Evolutionary conservation across 2,888 invertebrate species (phyloP), one percentile per base, ranked within the genome.

Genomic region (Orthosia gothica): DNA sequence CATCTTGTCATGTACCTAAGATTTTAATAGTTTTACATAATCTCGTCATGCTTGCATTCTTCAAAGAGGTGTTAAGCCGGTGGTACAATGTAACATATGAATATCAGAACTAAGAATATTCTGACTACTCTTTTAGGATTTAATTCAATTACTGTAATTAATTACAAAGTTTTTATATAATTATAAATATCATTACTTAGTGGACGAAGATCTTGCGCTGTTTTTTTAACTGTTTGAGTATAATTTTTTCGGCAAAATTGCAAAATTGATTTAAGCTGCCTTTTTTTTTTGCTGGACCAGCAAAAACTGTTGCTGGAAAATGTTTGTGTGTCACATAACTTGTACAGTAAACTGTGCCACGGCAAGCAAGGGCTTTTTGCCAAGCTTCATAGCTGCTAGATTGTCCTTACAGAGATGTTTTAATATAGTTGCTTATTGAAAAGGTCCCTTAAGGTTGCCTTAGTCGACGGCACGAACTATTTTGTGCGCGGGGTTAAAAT

Each of bases 21-120:
- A 58, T 49, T 59, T 59, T 50, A 63, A 57, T 61, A 49, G 49
- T 45, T 80, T 80, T 80, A 75, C 70, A 67, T 75, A 75, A 80
- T 55, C 23, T 20, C 40, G 50, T 76, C 47, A 70, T 16, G 79
- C 23, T 80, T 63, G 12, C 55, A 20, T 49, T 54, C 16, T 0
- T 11, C 40, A 26, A 64, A 77, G 3, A 78, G 50, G 23, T 72
- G 62, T 63, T 20, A 54, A 63, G 40, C 13, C 20, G 13, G 15
- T 61, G 16, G 15, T 18, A 58, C 47, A 49, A 54, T 72, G 72
- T 66, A 62, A 72, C 15, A 13, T 58, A 52, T 16, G 52, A 49
- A 70, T 40, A 63, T 58, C 49, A 40, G 32, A 52, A 52, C 2
- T 47, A 9, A 52, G 13, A 75, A 59, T 59, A 11, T 11, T 47